Conservation (phyloP, 1,140 invertebrate species). For the Delia radicum region DNA sequence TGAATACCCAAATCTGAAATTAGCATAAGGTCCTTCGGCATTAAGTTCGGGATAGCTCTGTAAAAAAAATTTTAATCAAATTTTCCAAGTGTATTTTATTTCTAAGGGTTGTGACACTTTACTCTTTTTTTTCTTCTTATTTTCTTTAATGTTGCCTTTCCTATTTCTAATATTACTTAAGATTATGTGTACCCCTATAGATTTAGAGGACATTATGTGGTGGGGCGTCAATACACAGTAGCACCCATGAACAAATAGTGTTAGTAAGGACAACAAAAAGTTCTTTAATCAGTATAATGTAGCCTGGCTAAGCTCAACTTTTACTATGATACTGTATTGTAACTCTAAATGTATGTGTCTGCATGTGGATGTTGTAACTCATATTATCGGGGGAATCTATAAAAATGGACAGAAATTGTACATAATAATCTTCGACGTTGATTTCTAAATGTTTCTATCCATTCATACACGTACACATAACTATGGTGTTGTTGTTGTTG, state of each 20-base stretch:
- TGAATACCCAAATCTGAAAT: no score
- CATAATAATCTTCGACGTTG: conserved; percentile 7
- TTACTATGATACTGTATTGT: neutral
- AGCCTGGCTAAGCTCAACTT: neutral
- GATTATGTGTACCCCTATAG: conserved; percentile 27
- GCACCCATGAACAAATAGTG: conserved; percentile 12
- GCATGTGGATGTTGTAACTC: neutral
- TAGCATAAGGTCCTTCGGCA: no score
- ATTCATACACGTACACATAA: neutral
- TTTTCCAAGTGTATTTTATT: no score
- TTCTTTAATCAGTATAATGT: conserved; percentile 18
- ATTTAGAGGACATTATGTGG: conserved; percentile 20
- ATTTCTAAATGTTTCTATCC: neutral
- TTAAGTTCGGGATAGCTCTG: no score
- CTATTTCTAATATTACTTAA: conserved; percentile 27
- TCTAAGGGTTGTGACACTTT: neutral
- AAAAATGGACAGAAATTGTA: neutral
- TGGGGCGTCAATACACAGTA: conserved; percentile 7
- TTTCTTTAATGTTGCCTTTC: neutral
- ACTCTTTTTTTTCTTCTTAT: conserved; percentile 20
- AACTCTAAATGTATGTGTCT: neutral
- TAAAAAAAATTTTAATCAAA: no score
- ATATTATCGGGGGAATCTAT: conserved; percentile 18
- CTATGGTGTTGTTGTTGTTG: neutral
- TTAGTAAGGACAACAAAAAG: neutral